Base-by-base conservation (phyloP, 2,797 vertebrate species). In the Chaetodon trifasciatus region DNA sequence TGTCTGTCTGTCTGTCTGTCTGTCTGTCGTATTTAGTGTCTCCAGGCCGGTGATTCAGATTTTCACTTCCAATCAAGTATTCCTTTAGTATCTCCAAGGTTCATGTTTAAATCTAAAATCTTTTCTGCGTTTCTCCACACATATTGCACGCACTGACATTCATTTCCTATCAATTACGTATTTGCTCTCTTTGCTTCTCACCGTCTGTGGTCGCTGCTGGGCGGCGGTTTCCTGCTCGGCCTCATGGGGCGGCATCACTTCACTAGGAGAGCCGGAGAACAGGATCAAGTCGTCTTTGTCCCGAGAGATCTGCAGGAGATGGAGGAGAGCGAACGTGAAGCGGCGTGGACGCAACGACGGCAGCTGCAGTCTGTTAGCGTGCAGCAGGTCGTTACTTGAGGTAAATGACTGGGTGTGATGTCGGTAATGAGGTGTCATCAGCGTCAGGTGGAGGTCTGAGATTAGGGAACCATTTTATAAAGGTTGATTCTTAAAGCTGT, bases 211-310 rank as follows among this genome's bases (percentile, higher is more conserved):
- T 79, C 49, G 84, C 75, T 81, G 92, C 83, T 85, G 89, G 46
- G 49, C 12, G 16, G 67, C 35, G 2, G 83, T 50, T 73, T 91
- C 80, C 68, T 40, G 76, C 68, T 87, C 87, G 50, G 95, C 93
- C 90, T 94, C 93, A 76, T 84, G 91, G 87, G 94, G 88, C 67
- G 91, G 86, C 90, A 89, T 81, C 86, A 89, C 90, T 68, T 81
- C 92, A 55, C 83, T 88, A 61, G 82, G 75, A 52, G 94, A 90
- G 81, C 93, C 93, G 86, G 90, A 93, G 91, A 97, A 96, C 86
- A 94, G 90, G 86, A 96, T 89, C 89, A 97, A 74, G 85, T 96
- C 95, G 79, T 97, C 96, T 90, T 96, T 96, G 88, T 95, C 92
- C 83, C 94, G 92, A 81, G 95, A 94, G 85, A 98, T 98, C 97